These are phyloP conservation scores for Misgurnus mizolepis DNA, from an alignment of 2,113 vertebrate genomes.

Conservation along the genomic window DNA sequence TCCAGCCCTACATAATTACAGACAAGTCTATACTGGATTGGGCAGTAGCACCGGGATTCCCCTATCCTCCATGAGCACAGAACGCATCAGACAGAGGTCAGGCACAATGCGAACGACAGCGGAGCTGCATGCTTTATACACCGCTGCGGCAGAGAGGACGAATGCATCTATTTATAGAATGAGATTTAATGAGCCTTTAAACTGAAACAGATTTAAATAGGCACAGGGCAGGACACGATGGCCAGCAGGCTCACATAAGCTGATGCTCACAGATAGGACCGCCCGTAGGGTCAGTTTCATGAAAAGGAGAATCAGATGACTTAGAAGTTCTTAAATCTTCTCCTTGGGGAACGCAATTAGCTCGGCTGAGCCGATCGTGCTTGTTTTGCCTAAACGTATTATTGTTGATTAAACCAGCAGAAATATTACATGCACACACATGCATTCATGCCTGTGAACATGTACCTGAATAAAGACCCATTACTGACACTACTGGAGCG, in stretches of 20 bases:
- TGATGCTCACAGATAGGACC: constrained; percentile 30
- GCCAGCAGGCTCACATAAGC: constrained; percentile 1
- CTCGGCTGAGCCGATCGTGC: constrained; percentile 42
- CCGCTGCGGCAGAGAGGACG: constrained; percentile 27
- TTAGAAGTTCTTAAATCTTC: constrained; percentile 44
- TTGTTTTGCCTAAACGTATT: constrained; percentile 35
- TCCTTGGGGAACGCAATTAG: constrained; percentile 55
- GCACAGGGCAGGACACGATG: constrained; percentile 14
- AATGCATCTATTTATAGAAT: constrained; percentile 54
- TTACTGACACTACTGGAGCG: constrained; percentile 35
- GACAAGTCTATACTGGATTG: constrained; percentile 23
- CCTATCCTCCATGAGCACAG: constrained; percentile 11
- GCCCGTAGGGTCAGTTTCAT: constrained; percentile 23
- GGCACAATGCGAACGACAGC: not conserved
- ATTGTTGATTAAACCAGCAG: constrained; percentile 43
- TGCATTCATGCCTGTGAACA: constrained; percentile 3
- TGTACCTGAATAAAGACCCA: constrained; percentile 11
- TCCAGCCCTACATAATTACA: not conserved
- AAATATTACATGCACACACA: constrained; percentile 30
- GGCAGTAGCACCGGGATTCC: constrained; percentile 34
- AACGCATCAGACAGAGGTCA: not conserved
- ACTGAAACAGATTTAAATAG: constrained; percentile 38
- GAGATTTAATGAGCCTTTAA: constrained; percentile 47
- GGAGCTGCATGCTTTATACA: constrained; percentile 31
- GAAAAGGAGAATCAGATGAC: constrained; percentile 29